Conservation (phyloP, 2,888 invertebrate genomes). For the Smittia sp. region DNA sequence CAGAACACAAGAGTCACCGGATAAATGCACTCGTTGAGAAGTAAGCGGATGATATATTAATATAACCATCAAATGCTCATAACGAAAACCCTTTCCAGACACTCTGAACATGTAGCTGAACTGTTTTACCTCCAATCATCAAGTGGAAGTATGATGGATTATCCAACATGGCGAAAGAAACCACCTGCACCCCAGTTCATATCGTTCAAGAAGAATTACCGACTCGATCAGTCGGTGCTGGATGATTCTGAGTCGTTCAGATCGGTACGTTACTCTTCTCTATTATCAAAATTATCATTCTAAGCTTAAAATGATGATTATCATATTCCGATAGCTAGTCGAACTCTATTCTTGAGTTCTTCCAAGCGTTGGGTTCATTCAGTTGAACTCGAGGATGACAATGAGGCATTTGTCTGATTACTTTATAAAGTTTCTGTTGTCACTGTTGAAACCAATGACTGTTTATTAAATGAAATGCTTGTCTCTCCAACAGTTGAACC, state of each 20-base stretch:
- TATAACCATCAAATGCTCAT: not conserved
- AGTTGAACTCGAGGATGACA: constrained; percentile 31
- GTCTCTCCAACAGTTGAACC: constrained; percentile 11
- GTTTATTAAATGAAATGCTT: not conserved
- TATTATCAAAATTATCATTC: not conserved
- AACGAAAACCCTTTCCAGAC: constrained; percentile 51
- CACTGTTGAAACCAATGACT: no score
- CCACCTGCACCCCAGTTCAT: constrained; percentile 72
- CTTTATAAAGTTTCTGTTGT: not conserved
- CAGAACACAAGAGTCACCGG: constrained; percentile 68
- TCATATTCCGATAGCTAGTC: constrained; percentile 17
- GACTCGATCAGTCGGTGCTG: constrained; percentile 62
- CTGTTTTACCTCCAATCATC: constrained; percentile 79
- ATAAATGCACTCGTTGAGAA: constrained; percentile 68
- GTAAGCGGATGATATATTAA: constrained; percentile 47
- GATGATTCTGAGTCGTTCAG: constrained; percentile 52
- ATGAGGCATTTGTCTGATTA: constrained; percentile 38
- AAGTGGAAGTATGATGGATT: constrained; percentile 86
- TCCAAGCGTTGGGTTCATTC: not conserved
- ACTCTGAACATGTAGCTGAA: constrained; percentile 77
- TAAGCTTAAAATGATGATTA: constrained; percentile 23
- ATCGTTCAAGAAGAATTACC: constrained; percentile 71
- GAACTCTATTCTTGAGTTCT: constrained; percentile 26
- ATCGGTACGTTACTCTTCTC: not conserved
- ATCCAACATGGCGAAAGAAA: constrained; percentile 77